Evolutionary conservation across 2,797 vertebrate species (phyloP), one percentile per base, ranked within the genome.

Genomic region (Sebastolobus alascanus): DNA sequence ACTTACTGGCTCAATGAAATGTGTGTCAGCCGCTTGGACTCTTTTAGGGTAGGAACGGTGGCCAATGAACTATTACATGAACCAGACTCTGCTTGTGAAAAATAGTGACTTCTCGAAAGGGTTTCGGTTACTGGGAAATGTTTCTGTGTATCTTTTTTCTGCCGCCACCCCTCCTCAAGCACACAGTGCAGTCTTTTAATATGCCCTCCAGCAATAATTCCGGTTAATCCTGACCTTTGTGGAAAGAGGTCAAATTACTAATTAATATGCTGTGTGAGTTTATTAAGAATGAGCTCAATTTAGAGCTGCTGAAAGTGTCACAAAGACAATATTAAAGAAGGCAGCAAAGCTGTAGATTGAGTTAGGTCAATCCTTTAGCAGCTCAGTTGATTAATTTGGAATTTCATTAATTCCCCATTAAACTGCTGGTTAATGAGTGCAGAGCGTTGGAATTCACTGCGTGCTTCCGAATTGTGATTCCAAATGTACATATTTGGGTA

Each of bases 381-480:
- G 72, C 79, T 83, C 66, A 58, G 73, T 68, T 86, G 80, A 88
- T 92, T 91, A 58, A 90, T 87, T 83, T 79, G 65, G 74, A 92
- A 77, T 90, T 85, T 85, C 68, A 77, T 87, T 89, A 89, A 91
- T 81, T 88, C 79, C 69, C 67, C 50, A 75, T 88, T 80, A 84
- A 90, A 89, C 64, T 67, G 75, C 66, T 84, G 35, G n/a, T 78
- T 88, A 87, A 87, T 85, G 64, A 75, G 25, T 38, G 63, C 35
- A 25, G 40, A 7, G 5, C 50, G 64, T 46, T 79, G 31, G 46
- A 80, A 81, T 79, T 79, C 66, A 55, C 10, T 27, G 37, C 61
- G 29, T 27, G 70, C n/a, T 79, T 0, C 33, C 43, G 66, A 63
- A 64, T 38, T n/a, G 11, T 33, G 16, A 69, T 54, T 60, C 55